phyloP scores from a whole-genome alignment of 2,888 invertebrate species.

The Tupiocoris notatus region DNA sequence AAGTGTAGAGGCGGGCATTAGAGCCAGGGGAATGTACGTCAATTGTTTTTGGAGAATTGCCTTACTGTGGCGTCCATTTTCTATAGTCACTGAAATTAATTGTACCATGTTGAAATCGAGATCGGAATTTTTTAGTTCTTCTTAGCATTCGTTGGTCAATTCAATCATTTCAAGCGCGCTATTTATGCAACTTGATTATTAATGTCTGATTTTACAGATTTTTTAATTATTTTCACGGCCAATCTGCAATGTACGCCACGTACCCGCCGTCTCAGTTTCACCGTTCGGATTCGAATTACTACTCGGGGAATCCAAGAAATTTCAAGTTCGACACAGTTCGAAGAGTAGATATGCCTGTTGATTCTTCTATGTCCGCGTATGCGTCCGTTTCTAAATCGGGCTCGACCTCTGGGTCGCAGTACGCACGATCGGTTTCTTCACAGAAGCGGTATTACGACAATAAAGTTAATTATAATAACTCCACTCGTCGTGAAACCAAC shows the following conservation, averaged over 20 bases:
- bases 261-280: background rate
- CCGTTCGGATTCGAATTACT: background rate
- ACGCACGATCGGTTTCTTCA: background rate
- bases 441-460: background rate
- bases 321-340: background rate
- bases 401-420: background rate
- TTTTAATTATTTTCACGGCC: no score
- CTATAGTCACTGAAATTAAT: no score
- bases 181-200: no score
- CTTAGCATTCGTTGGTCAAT: no score
- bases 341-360: background rate
- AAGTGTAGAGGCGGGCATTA: no score
- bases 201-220: no score
- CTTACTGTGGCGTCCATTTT: no score
- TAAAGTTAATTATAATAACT: background rate
- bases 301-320: background rate
- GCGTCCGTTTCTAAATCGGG: background rate
- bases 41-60: no score
- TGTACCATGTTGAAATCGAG: no score
- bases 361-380: background rate
- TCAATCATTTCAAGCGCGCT: no score
- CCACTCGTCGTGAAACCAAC: background rate
- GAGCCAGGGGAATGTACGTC: no score
- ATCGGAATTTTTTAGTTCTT: no score
- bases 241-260: background rate